Evolutionary conservation across 2,888 invertebrate species (phyloP).

Genomic region (Seira sanloemensis): DNA sequence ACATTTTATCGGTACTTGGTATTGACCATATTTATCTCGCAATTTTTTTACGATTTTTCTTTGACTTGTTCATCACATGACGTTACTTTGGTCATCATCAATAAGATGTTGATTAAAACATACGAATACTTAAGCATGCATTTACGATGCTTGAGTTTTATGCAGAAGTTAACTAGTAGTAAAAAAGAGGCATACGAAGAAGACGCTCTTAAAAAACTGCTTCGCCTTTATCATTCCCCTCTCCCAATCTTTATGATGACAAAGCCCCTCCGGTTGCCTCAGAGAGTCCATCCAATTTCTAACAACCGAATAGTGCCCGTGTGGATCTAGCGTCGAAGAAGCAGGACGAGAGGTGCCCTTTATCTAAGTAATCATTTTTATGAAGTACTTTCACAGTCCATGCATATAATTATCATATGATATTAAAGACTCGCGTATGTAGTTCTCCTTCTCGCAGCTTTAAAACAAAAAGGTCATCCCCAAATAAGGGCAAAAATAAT

Average conservation of each 20-base stretch:
- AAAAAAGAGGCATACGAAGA: too few species aligned
- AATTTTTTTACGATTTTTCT: background rate
- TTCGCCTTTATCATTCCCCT: background rate
- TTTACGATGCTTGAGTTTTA: too few species aligned
- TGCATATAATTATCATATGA: background rate
- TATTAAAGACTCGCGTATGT: background rate
- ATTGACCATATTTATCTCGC: background rate
- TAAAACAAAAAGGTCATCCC: slow-evolving; percentile 50
- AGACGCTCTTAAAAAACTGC: background rate
- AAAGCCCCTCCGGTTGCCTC: background rate
- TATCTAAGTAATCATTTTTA: background rate
- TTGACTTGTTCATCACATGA: background rate
- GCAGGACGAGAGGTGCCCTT: background rate
- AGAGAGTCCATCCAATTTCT: slow-evolving; percentile 25
- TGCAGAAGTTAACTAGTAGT: too few species aligned
- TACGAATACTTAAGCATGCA: too few species aligned
- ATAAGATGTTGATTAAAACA: too few species aligned
- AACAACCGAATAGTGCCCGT: background rate
- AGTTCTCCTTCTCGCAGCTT: background rate
- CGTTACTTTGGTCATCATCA: background rate
- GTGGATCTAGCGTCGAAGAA: background rate
- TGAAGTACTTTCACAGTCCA: background rate
- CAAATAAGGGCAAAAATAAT: slow-evolving; percentile 54
- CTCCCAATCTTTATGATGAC: background rate
- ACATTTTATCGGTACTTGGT: slow-evolving; percentile 1